phyloP scores from a whole-genome alignment of 2,888 invertebrate genomes.

The Idaea aversata region DNA sequence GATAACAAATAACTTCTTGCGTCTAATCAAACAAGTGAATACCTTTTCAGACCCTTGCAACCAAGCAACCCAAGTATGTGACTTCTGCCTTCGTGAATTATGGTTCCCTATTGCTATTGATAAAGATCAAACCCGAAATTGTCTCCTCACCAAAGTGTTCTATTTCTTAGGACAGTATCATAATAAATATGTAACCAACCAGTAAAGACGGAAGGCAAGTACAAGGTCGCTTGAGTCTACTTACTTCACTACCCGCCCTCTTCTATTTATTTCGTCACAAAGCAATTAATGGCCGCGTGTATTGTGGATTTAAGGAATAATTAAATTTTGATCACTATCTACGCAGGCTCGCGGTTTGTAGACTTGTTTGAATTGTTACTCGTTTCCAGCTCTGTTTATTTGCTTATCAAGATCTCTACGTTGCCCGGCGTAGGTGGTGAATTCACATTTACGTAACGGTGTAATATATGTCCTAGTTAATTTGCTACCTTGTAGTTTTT shows the following conservation, averaged over 20 bases:
- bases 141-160: background rate
- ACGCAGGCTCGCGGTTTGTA: conserved; percentile 31
- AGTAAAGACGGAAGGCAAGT: conserved; percentile 38
- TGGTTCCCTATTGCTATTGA: background rate
- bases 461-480: conserved; percentile 25
- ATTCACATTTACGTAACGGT: conserved; percentile 28
- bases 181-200: conserved; percentile 19
- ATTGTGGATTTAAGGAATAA: conserved; percentile 43
- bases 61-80: background rate
- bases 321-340: conserved; percentile 54
- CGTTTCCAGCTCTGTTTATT: conserved; percentile 33
- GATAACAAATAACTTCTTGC: background rate
- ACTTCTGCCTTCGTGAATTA: background rate
- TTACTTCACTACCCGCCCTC: conserved; percentile 8
- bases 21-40: background rate
- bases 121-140: background rate
- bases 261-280: conserved; percentile 49
- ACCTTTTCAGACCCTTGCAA: background rate
- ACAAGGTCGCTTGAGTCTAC: conserved; percentile 30
- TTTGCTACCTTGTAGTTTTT: conserved; percentile 20
- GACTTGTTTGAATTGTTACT: conserved; percentile 32
- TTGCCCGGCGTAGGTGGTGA: conserved; percentile 28
- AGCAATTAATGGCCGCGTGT: conserved; percentile 46
- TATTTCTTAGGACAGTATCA: background rate
- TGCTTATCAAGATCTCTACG: conserved; percentile 33